Evolutionary conservation across 2,797 vertebrate genomes (phyloP).

Genomic region (Melanotaenia nigrans): DNA sequence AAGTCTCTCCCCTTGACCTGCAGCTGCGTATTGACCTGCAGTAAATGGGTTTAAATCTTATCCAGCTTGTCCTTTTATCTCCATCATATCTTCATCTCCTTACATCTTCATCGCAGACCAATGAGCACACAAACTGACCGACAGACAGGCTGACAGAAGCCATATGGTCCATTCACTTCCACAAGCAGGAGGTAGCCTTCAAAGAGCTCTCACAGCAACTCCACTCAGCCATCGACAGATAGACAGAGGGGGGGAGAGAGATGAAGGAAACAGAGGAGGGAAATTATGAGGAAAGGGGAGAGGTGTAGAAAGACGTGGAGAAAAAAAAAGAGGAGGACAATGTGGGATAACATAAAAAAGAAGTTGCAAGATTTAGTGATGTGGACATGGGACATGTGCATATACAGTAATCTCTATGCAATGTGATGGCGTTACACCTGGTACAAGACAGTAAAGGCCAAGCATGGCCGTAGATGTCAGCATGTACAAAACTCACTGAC

Average conservation of each 20-base stretch:
- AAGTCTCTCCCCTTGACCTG: slow-evolving; percentile 77
- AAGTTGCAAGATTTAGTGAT: background rate
- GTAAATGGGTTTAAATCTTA: slow-evolving; percentile 78
- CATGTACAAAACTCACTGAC: slow-evolving; percentile 39
- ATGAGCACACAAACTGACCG: slow-evolving; percentile 59
- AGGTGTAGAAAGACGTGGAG: slow-evolving; percentile 19
- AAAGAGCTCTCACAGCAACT: slow-evolving; percentile 68
- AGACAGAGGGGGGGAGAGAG: slow-evolving; percentile 33
- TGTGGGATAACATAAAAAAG: slow-evolving; percentile 1
- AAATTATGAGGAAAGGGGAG: slow-evolving; percentile 51
- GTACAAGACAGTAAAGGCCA: slow-evolving; percentile 16
- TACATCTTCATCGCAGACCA: slow-evolving; percentile 61
- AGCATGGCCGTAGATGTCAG: slow-evolving; percentile 29
- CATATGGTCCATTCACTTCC: slow-evolving; percentile 80
- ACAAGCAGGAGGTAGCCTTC: slow-evolving; percentile 75
- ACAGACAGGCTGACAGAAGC: slow-evolving; percentile 66
- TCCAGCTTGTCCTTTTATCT: slow-evolving; percentile 70
- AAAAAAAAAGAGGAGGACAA: slow-evolving; percentile 5
- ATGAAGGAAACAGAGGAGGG: slow-evolving; percentile 29
- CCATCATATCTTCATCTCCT: slow-evolving; percentile 69
- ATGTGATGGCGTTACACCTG: slow-evolving; percentile 17
- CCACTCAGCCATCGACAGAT: slow-evolving; percentile 59
- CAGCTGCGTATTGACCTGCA: slow-evolving; percentile 72
- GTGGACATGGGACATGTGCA: slow-evolving; percentile 8
- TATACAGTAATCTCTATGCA: background rate